phyloP scores from a whole-genome alignment of 2,888 invertebrate species.

The Caradrina clavipalpis region DNA sequence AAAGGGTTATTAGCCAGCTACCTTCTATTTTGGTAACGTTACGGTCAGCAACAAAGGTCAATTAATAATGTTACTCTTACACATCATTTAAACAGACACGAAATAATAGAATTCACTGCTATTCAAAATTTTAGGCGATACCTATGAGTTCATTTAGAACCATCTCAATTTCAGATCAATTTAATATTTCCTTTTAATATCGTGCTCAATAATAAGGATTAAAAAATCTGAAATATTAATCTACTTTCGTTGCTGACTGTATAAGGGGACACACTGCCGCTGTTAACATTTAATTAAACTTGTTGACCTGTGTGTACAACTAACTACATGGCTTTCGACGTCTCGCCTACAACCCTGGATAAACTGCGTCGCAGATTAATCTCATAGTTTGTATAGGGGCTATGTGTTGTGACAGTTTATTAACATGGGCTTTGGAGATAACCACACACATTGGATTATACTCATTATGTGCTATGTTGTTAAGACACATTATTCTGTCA shows the following conservation, averaged over 20 bases:
- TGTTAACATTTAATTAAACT: slow-evolving; percentile 62
- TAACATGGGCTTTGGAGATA: slow-evolving; percentile 16
- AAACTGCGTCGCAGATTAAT: slow-evolving; percentile 40
- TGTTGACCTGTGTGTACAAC: slow-evolving; percentile 50
- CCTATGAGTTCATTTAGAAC: too few species aligned
- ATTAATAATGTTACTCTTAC: too few species aligned
- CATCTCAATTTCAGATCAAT: too few species aligned
- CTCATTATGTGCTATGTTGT: neutral
- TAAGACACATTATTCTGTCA: neutral
- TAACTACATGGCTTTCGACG: slow-evolving; percentile 46
- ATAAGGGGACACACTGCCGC: slow-evolving; percentile 21
- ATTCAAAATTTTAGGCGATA: too few species aligned
- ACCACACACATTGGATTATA: neutral
- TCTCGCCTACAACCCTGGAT: slow-evolving; percentile 40
- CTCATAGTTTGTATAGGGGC: slow-evolving; percentile 41
- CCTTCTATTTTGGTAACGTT: neutral
- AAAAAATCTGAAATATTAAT: too few species aligned
- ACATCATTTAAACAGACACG: too few species aligned
- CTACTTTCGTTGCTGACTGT: too few species aligned
- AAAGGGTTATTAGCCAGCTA: neutral
- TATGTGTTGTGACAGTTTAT: slow-evolving; percentile 18
- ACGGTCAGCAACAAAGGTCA: too few species aligned
- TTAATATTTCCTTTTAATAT: too few species aligned
- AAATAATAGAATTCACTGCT: too few species aligned
- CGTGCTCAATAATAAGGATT: too few species aligned